These are phyloP conservation scores for Euspilapteryx auroguttella DNA, from an alignment of 2,888 invertebrate species.

Conservation along the genomic window DNA sequence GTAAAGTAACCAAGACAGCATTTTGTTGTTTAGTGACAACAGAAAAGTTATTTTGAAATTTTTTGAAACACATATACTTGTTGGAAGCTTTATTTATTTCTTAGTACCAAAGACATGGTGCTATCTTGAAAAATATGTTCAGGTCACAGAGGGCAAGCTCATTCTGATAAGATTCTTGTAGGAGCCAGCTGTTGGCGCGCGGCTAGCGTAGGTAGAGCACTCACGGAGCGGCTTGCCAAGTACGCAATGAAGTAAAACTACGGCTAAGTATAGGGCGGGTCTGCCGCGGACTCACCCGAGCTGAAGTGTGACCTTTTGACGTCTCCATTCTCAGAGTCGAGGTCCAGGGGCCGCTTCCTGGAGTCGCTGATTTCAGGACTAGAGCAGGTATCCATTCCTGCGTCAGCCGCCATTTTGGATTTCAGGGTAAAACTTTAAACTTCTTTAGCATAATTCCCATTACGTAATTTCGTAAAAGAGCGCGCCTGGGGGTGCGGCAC, in stretches of 20 bases:
- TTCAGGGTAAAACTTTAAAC: slow-evolving; percentile 60
- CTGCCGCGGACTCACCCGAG: slow-evolving; percentile 68
- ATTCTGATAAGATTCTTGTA: too few species aligned
- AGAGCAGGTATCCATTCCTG: slow-evolving; percentile 92
- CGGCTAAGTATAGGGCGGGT: slow-evolving; percentile 3
- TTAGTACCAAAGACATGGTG: too few species aligned
- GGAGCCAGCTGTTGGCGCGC: too few species aligned
- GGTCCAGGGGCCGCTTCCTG: slow-evolving; percentile 86
- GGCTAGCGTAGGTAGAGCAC: too few species aligned
- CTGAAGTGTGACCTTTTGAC: slow-evolving; percentile 90
- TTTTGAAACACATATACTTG: too few species aligned
- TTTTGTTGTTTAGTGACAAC: too few species aligned
- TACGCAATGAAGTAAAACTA: slow-evolving; percentile 35
- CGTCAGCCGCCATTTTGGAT: slow-evolving; percentile 87
- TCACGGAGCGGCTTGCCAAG: too few species aligned
- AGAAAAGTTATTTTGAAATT: too few species aligned
- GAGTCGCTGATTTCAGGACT: slow-evolving; percentile 91
- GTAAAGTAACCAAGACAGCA: too few species aligned
- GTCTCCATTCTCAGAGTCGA: slow-evolving; percentile 85
- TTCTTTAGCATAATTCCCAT: slow-evolving; percentile 61
- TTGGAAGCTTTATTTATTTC: too few species aligned
- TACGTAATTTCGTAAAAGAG: slow-evolving; percentile 52
- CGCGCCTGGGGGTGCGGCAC: slow-evolving; percentile 46
- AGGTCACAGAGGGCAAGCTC: too few species aligned
- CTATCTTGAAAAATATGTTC: too few species aligned